Conservation (phyloP, 2,888 invertebrate species). For the Artemia sinica region DNA sequence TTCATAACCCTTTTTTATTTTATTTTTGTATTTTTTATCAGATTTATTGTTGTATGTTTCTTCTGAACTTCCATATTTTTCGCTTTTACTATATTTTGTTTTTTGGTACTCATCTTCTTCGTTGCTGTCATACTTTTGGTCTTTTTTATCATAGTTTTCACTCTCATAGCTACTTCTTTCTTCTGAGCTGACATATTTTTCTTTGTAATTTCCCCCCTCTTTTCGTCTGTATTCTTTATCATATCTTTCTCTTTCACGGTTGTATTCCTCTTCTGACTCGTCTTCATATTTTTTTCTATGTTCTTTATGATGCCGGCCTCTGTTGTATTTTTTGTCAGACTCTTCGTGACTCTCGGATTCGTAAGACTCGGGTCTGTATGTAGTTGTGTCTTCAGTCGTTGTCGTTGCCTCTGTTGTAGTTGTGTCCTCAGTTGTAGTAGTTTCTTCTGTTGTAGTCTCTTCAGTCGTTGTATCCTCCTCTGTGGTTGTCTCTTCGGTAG, state of each 20-base stretch:
- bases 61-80: not conserved
- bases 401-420: not conserved
- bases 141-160: not conserved
- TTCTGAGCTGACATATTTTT: not conserved
- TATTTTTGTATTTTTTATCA: not conserved
- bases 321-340: not conserved
- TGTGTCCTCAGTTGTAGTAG: not conserved
- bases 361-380: not conserved
- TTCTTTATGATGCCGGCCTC: not conserved
- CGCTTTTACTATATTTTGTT: not conserved
- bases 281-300: conserved; percentile 5
- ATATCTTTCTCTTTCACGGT: not conserved
- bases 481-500: not conserved
- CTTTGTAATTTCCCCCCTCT: not conserved
- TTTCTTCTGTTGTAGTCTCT: not conserved
- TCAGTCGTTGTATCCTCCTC: not conserved
- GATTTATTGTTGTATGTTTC: no score
- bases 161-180: not conserved
- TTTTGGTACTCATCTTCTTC: not conserved
- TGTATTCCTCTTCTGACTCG: not conserved
- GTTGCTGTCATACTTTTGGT: not conserved
- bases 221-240: not conserved
- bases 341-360: not conserved
- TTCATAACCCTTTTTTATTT: not conserved
- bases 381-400: conserved; percentile 7